Evolutionary conservation across 2,888 invertebrate genomes (phyloP).

Genomic region (Lobophora halterata): DNA sequence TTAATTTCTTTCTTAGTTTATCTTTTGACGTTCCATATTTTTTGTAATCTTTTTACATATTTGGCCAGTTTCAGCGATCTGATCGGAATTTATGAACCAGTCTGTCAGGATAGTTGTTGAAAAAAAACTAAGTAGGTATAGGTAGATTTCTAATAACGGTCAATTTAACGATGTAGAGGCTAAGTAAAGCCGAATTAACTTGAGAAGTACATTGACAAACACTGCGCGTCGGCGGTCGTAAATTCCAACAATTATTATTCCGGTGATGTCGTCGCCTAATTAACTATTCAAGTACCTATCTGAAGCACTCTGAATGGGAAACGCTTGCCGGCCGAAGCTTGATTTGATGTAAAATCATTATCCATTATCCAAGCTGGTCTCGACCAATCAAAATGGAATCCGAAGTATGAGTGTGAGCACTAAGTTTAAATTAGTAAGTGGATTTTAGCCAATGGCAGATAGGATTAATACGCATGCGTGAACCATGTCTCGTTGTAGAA

Average conservation of each 20-base stretch:
- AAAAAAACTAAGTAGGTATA: too few relatives aligned
- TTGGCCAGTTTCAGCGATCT: too few relatives aligned
- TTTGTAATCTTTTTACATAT: too few relatives aligned
- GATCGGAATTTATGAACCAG: too few relatives aligned
- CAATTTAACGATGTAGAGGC: conserved; percentile 18
- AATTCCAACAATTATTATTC: conserved; percentile 28
- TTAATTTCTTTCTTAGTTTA: too few relatives aligned
- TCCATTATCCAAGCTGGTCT: conserved; percentile 49
- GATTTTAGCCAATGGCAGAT: conserved; percentile 58
- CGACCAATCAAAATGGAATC: conserved; percentile 58
- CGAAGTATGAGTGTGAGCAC: conserved; percentile 51
- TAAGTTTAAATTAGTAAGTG: conserved; percentile 38
- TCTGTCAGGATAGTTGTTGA: too few relatives aligned
- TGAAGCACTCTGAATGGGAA: conserved; percentile 39
- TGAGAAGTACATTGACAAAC: conserved; percentile 21
- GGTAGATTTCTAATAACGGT: conserved; percentile 17
- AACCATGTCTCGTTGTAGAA: conserved; percentile 55
- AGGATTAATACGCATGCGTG: conserved; percentile 61
- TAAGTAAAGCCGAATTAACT: conserved; percentile 20
- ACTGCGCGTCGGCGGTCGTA: conserved; percentile 24
- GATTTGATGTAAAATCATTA: conserved; percentile 45
- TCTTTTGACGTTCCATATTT: too few relatives aligned
- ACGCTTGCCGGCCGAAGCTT: conserved; percentile 40
- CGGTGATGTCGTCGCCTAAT: conserved; percentile 34
- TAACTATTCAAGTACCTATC: conserved; percentile 31